Conservation (phyloP, 2,888 invertebrate genomes). For the Busseola fusca region DNA sequence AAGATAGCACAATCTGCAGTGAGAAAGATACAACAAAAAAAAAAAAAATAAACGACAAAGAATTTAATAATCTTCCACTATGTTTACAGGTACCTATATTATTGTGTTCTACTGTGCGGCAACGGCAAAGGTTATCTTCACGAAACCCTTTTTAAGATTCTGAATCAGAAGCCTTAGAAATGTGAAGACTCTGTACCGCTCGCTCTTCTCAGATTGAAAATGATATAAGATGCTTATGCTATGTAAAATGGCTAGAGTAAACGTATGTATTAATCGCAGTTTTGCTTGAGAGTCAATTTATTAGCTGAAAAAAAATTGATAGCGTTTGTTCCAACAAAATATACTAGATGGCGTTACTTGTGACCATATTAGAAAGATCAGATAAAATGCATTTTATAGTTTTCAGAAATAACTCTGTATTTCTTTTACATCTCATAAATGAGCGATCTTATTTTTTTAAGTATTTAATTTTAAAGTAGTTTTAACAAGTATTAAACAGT, state of each 20-base stretch:
- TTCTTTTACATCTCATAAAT: background rate
- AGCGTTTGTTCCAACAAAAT: background rate
- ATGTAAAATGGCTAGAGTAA: background rate
- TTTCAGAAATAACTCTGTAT: background rate
- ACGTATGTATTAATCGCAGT: background rate
- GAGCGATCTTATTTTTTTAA: constrained; percentile 29
- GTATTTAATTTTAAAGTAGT: constrained; percentile 48
- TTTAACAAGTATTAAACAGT: constrained; percentile 41
- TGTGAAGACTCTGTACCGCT: background rate
- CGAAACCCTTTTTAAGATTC: constrained; percentile 33
- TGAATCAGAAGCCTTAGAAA: constrained; percentile 32
- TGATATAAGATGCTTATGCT: background rate
- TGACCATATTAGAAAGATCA: background rate
- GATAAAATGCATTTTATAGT: background rate
- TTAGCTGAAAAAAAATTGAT: background rate
- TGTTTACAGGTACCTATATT: background rate
- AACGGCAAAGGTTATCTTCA: background rate
- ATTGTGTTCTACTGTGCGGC: background rate
- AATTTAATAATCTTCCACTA: background rate
- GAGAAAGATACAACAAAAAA: background rate
- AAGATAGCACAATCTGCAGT: background rate
- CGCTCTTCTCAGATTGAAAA: constrained; percentile 14
- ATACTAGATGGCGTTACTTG: constrained; percentile 19
- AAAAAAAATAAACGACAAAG: no score
- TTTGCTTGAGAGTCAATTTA: constrained; percentile 8